Conservation (phyloP, 2,113 vertebrate species). For the Albula glossodonta region DNA sequence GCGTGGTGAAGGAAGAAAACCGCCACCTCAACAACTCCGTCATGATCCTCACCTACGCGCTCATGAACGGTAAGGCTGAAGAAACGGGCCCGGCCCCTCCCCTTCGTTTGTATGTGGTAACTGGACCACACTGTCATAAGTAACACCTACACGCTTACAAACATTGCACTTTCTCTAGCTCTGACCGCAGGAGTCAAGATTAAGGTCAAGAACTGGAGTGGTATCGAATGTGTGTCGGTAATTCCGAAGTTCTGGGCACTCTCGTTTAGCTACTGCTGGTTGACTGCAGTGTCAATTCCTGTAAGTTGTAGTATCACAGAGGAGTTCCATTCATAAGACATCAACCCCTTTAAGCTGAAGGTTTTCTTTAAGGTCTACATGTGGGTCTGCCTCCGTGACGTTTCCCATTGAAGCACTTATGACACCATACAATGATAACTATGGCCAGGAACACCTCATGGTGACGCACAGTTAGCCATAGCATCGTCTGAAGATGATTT, state of each 20-base stretch:
- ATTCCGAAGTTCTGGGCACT: not conserved
- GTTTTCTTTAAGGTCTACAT: not conserved
- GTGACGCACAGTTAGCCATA: not conserved
- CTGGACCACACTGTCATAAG: not conserved
- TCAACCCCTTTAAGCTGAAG: not conserved
- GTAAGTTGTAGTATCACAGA: not conserved
- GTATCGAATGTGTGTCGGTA: not conserved
- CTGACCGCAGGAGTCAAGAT: not conserved
- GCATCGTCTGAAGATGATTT: not conserved
- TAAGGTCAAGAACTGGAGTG: too few species aligned
- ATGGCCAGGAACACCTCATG: not conserved
- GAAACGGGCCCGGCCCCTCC: not conserved
- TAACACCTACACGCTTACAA: not conserved
- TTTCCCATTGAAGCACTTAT: not conserved
- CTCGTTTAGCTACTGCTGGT: not conserved
- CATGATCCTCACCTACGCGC: constrained; percentile 98
- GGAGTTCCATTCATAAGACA: not conserved
- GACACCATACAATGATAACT: not conserved
- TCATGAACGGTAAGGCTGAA: constrained; percentile 87
- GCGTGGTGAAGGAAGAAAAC: constrained; percentile 92
- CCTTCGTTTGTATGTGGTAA: not conserved
- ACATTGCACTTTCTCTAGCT: not conserved
- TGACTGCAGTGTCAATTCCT: constrained; percentile 1
- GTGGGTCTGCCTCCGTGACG: not conserved
- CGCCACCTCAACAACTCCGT: constrained; percentile 94